Evolutionary conservation across 1,140 invertebrate genomes (phyloP), one percentile per base, ranked within the genome.

Genomic region (Aphelenchoides besseyi): DNA sequence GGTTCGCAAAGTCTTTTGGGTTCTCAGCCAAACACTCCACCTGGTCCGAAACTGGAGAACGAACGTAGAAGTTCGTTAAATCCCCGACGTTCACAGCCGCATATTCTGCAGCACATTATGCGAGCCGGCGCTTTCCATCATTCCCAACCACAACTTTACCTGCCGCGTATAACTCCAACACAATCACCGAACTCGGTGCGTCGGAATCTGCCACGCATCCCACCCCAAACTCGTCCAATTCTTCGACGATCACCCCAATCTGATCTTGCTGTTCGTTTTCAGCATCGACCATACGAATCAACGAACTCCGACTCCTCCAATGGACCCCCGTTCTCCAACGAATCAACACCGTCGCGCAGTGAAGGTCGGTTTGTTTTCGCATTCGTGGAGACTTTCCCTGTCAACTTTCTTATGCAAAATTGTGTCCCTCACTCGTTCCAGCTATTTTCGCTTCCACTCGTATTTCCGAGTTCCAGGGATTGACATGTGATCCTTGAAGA

Each of bases 241-340:
- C 69, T 78, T 16, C 53, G 64, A 55, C 57, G 77, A 18, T 66
- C 62, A 30, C 77, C 79, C 23, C 76, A 78, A 54, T 74, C 70
- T 62, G 77, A 78, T 76, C 68, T 78, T 35, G 57, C 64, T 32
- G 59, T 26, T 41, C 77, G 77, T 53, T 80, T 78, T 72, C 77
- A 78, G 76, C 62, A 59, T 32, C 63, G 79, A 12, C 75, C 41
- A 16, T 54, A 73, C 26, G 18, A 36, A 23, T 26, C 9, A 37
- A 26, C 28, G 52, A 52, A 29, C n/a, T 36, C 68, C 68, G 70
- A 32, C 68, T 68, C 16, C 37, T 32, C 16, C 52, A 28, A 1
- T 36, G 37, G 23, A 37, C 41, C 33, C 41, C 70, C 55, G n/a
- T 71, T 32, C 29, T 54, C 74, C 16, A 79, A 76, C 26, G 75